Percentiles rank a stretch among this genome's conserved stretches.
Conservation (phyloP, 1,140 invertebrate genomes). For the Episyrphus balteatus region DNA sequence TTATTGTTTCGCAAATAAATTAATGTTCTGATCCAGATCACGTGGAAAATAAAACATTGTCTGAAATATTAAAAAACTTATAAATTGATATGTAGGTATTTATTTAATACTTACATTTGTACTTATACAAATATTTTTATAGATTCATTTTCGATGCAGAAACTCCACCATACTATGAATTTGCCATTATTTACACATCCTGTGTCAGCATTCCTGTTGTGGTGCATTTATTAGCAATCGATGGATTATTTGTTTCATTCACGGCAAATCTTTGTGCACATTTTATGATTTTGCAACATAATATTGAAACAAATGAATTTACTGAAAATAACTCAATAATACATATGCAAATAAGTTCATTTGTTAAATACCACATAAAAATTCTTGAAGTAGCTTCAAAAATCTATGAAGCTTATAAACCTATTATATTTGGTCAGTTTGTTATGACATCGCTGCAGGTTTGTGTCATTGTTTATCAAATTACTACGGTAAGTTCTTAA, state of each 20-base stretch:
- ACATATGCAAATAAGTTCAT: conserved; percentile 5
- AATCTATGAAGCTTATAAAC: conserved; percentile 17
- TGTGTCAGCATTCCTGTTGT: conserved; percentile 22
- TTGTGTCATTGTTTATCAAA: conserved; percentile 31
- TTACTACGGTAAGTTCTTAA: conserved; percentile 16
- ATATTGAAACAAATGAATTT: conserved; percentile 12
- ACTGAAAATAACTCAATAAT: background rate
- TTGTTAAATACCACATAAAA: conserved; percentile 15
- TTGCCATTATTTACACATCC: conserved; percentile 18
- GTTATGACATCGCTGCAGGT: conserved; percentile 29
- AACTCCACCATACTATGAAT: conserved; percentile 19
- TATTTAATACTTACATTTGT: no score
- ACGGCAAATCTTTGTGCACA: conserved; percentile 26
- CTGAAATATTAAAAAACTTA: no score
- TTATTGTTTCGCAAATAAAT: no score
- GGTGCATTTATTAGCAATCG: conserved; percentile 22
- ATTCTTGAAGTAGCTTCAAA: conserved; percentile 13
- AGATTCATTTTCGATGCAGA: conserved; percentile 25
- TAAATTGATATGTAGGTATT: no score
- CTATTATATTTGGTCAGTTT: conserved; percentile 30
- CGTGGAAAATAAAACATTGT: no score
- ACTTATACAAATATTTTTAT: background rate
- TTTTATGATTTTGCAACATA: conserved; percentile 20
- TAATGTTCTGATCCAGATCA: no score
- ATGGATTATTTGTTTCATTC: conserved; percentile 28